Percentiles rank a stretch among this genome's conserved stretches.
Conservation (phyloP, 2,797 vertebrate genomes). For the Acanthopagrus latus region DNA sequence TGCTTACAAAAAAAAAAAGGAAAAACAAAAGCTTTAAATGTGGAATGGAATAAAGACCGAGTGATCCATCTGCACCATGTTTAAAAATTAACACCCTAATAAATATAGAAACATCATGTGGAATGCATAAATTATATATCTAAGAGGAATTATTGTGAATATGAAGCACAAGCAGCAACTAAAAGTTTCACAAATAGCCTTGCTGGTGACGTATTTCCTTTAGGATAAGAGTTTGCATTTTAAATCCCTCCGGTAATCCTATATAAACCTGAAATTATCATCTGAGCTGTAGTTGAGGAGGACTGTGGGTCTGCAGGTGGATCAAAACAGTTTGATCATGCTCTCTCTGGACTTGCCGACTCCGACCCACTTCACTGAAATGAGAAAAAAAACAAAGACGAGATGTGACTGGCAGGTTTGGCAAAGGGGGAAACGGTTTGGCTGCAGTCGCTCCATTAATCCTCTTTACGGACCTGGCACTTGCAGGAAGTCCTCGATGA, state of each 20-base stretch:
- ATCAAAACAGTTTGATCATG: conserved; percentile 89
- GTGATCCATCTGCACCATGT: conserved; percentile 13
- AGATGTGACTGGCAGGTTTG: conserved; percentile 27
- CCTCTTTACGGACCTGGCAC: conserved; percentile 83
- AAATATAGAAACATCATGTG: conserved; percentile 56
- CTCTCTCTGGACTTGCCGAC: conserved; percentile 89
- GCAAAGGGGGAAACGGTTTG: conserved; percentile 20
- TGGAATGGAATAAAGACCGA: conserved; percentile 33
- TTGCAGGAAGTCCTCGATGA: conserved; percentile 87
- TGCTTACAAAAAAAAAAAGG: conserved; percentile 11
- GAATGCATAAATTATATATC: conserved; percentile 72
- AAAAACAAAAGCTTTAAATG: conserved; percentile 12
- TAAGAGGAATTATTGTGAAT: conserved; percentile 30
- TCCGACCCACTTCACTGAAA: conserved; percentile 90
- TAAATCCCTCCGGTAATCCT: conserved; percentile 40
- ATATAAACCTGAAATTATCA: conserved; percentile 54
- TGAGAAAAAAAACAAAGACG: conserved; percentile 1
- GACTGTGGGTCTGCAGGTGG: background rate
- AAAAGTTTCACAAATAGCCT: conserved; percentile 39
- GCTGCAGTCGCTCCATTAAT: conserved; percentile 29
- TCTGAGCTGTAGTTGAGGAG: conserved; percentile 20
- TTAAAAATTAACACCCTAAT: conserved; percentile 59
- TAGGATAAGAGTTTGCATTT: conserved; percentile 49
- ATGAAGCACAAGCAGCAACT: conserved; percentile 61
- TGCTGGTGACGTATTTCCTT: conserved; percentile 78